Base-by-base conservation (phyloP, 1,140 invertebrate species). In the Plutomurus gul region DNA sequence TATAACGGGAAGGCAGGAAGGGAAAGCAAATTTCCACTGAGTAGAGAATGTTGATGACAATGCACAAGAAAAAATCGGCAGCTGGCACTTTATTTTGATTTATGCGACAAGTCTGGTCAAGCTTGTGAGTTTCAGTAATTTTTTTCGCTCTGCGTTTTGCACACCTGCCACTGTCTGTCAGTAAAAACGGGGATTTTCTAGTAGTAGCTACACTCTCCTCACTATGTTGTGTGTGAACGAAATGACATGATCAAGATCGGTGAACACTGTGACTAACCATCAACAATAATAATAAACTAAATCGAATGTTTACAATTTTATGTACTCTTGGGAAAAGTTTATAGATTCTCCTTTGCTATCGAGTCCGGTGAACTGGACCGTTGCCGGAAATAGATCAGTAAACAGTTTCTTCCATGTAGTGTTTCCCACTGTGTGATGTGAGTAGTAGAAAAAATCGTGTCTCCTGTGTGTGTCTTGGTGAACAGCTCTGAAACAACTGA, bases 41-140 rank as follows among this genome's bases (percentile, higher is more conserved):
- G 39, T 47, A n/a, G 25, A 47, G 39, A 74, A 74, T 74, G 72
- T 74, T 49, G 72, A 74, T 74, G 72, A 74, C 72, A 74, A 74
- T 74, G 16, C 40, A 16, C 43, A 74, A 3, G 27, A 74, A 74
- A 49, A 49, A 74, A 74, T 49, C 39, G 72, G 46, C 72, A 74
- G 72, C 72, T 74, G 72, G 72, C 72, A 74, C 40, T 49, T 74
- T 74, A 47, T 74, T 74, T 74, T 74, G 72, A 74, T 74, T 74
- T 74, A 74, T 74, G 72, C 39, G 72, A 47, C 72, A 74, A 74
- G 72, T 74, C 72, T 74, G 72, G 72, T 74, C 72, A 74, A 74
- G 72, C 72, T 74, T 74, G 36, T 33, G 43, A 74, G 46, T 33
- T 49, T 47, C n/a, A 43, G 72, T 20, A 25, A 72, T 72, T 43